These are phyloP conservation scores for Lepidurus apus DNA, from an alignment of 1,140 invertebrate species.

Conservation along the genomic window DNA sequence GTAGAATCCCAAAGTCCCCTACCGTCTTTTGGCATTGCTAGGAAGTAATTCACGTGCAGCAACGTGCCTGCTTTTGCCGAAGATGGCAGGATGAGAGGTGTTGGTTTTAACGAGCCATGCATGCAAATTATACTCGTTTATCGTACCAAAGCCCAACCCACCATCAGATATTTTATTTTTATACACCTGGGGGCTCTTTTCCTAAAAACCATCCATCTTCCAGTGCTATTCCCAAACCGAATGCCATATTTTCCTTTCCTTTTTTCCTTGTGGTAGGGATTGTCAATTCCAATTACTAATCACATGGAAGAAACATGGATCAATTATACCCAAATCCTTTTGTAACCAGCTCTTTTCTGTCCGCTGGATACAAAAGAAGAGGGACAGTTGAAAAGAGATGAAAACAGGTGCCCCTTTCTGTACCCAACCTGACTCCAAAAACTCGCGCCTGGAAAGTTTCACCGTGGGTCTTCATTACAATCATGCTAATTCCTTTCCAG, in stretches of 20 bases:
- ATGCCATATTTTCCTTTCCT: neutral
- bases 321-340: neutral
- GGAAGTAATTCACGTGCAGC: constrained; percentile 16
- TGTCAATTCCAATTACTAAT: neutral
- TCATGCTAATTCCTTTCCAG: neutral
- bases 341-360: neutral
- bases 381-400: neutral
- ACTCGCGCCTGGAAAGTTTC: neutral
- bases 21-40: neutral
- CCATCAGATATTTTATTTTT: neutral
- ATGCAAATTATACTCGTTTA: neutral
- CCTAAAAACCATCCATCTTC: neutral
- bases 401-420: neutral
- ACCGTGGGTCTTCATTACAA: neutral
- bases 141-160: neutral
- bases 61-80: neutral
- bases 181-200: neutral
- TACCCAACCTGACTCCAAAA: neutral
- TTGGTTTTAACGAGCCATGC: neutral
- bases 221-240: neutral
- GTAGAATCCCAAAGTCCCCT: neutral
- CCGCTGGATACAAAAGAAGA: neutral
- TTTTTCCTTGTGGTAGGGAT: neutral
- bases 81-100: neutral
- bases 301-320: neutral